Conservation (phyloP, 2,797 vertebrate genomes). For the Nannoperca obscura region DNA sequence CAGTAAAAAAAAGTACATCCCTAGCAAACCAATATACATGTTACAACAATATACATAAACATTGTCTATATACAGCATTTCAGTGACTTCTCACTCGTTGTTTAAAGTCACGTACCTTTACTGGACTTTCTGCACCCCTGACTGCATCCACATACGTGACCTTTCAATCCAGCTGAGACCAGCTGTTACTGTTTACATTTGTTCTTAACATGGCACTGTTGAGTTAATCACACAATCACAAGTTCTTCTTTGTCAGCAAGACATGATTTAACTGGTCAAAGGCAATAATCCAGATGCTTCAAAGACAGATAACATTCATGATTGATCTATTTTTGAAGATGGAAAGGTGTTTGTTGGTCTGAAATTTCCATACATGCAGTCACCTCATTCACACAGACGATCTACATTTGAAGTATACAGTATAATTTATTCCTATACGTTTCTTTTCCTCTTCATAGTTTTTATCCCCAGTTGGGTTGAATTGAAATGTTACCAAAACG, state of each 20-base stretch:
- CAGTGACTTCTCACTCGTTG: conserved; percentile 42
- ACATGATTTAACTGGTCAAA: conserved; percentile 44
- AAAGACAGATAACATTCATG: conserved; percentile 47
- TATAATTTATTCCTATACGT: conserved; percentile 36
- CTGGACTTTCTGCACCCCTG: conserved; percentile 12
- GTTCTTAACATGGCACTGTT: conserved; percentile 67
- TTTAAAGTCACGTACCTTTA: conserved; percentile 49
- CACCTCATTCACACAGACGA: conserved; percentile 47
- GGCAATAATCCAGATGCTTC: conserved; percentile 30
- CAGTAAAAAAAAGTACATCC: conserved; percentile 77
- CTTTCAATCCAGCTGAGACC: conserved; percentile 28
- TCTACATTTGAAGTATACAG: conserved; percentile 35
- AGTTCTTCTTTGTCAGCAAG: conserved; percentile 38
- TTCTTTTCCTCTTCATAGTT: conserved; percentile 27
- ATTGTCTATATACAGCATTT: conserved; percentile 72
- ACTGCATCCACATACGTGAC: conserved; percentile 31
- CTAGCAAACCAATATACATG: conserved; percentile 77
- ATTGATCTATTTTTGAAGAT: conserved; percentile 50
- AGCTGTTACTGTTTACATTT: conserved; percentile 41
- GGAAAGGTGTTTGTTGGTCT: conserved; percentile 39
- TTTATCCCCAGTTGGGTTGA: conserved; percentile 13
- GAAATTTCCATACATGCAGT: conserved; percentile 64
- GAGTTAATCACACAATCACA: conserved; percentile 38
- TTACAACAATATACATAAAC: conserved; percentile 75
- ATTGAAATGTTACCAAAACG: conserved; percentile 33